These are phyloP conservation scores for Lucifuga dentata DNA, from an alignment of 2,113 vertebrate genomes.

Conservation along the genomic window DNA sequence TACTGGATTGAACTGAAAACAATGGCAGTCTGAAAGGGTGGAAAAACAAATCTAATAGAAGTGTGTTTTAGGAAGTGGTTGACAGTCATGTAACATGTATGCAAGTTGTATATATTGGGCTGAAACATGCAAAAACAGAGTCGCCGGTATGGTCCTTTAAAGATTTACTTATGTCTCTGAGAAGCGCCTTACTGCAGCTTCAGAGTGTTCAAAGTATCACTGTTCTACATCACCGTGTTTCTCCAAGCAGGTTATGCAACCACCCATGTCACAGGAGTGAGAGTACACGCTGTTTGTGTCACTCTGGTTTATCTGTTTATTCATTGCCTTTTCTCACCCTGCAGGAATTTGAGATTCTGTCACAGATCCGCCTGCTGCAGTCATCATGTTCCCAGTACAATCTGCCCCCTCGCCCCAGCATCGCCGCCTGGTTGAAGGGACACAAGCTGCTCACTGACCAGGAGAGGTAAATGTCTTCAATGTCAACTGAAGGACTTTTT, in stretches of 20 bases:
- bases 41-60: no score
- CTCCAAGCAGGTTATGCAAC: neutral
- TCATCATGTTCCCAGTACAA: slow-evolving; percentile 82
- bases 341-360: slow-evolving; percentile 90
- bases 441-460: slow-evolving; percentile 85
- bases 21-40: no score
- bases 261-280: neutral
- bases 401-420: slow-evolving; percentile 71
- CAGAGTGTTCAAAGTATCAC: neutral
- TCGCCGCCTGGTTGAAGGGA: slow-evolving; percentile 80
- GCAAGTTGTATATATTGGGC: no score
- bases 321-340: neutral
- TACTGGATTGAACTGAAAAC: no score
- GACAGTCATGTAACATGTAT: no score
- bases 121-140: no score
- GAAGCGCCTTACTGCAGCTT: neutral
- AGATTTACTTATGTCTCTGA: neutral
- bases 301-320: slow-evolving; percentile 1
- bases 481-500: slow-evolving; percentile 5
- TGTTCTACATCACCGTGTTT: neutral
- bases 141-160: no score
- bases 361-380: slow-evolving; percentile 87
- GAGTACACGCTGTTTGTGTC: neutral
- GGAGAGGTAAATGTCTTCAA: slow-evolving; percentile 91
- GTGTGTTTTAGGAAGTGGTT: no score